These are phyloP conservation scores for Osmerus mordax DNA, from an alignment of 2,113 vertebrate genomes.

Conservation along the genomic window DNA sequence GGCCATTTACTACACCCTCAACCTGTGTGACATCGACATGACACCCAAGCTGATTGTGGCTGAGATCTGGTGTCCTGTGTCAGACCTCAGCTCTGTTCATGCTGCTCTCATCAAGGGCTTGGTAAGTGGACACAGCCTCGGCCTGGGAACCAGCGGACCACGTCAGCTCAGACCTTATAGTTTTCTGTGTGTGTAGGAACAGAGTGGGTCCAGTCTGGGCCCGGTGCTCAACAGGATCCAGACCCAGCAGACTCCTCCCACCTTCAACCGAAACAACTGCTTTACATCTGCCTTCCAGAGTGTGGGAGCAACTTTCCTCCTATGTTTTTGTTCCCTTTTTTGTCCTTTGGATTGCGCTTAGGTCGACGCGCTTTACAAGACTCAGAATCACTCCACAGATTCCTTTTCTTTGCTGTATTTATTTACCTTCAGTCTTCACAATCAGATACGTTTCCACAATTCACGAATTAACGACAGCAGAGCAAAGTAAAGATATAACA, in stretches of 20 bases:
- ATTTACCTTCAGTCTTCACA: too few species aligned
- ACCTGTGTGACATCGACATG: constrained; percentile 57
- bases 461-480: too few species aligned
- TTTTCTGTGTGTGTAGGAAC: constrained; percentile 26
- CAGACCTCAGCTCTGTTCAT: constrained; percentile 43
- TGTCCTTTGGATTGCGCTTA: too few species aligned
- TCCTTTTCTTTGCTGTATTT: too few species aligned
- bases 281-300: constrained; percentile 47
- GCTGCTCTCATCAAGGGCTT: constrained; percentile 39
- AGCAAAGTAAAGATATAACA: too few species aligned
- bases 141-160: too few species aligned
- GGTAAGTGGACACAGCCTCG: constrained; percentile 21
- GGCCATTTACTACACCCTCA: constrained; percentile 57
- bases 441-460: too few species aligned
- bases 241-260: constrained; percentile 46
- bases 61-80: constrained; percentile 56
- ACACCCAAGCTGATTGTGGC: constrained; percentile 52
- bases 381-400: too few species aligned
- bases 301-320: too few species aligned
- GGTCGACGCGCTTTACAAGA: too few species aligned
- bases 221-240: constrained; percentile 49
- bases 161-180: too few species aligned
- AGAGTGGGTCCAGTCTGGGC: constrained; percentile 41
- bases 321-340: too few species aligned
- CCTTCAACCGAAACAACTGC: constrained; percentile 46